A percentile compares a stretch with the other conserved stretches of the same genome.
These are phyloP conservation scores for Tinea semifulvella DNA, from an alignment of 2,888 invertebrate species.

Conservation along the genomic window DNA sequence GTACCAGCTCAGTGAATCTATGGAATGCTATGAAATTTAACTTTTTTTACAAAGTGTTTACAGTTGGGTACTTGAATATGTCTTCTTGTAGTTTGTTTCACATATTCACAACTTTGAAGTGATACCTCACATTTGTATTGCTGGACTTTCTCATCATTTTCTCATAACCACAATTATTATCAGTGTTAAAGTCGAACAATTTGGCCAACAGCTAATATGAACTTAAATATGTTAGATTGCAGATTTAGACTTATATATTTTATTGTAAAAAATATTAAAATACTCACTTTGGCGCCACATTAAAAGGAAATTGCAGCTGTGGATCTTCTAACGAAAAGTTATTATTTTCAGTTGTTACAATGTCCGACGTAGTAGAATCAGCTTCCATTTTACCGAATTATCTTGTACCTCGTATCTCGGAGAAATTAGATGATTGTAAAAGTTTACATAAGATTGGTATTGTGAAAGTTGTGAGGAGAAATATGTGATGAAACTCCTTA, in stretches of 20 bases:
- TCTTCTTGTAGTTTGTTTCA: too few species aligned
- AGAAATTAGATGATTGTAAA: too few species aligned
- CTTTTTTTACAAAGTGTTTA: too few species aligned
- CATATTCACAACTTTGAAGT: too few species aligned
- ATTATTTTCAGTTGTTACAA: constrained; percentile 29
- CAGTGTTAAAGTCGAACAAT: neutral
- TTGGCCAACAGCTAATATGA: neutral
- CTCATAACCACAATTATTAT: too few species aligned
- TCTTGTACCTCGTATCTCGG: too few species aligned
- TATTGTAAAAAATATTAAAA: neutral
- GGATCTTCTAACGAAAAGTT: constrained; percentile 25
- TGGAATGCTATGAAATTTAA: too few species aligned
- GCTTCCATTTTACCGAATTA: constrained; percentile 42
- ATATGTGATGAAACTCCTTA: too few species aligned
- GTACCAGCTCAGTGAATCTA: too few species aligned
- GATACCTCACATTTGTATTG: too few species aligned
- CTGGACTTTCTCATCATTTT: too few species aligned
- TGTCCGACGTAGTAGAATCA: constrained; percentile 56
- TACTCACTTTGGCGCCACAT: constrained; percentile 35
- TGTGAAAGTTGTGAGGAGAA: neutral
- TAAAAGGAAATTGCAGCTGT: constrained; percentile 34
- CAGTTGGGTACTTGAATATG: too few species aligned
- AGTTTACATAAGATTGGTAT: neutral
- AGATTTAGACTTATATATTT: neutral
- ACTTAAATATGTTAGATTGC: neutral